Percentiles rank a stretch among this genome's conserved stretches.
phyloP scores from a whole-genome alignment of 1,140 invertebrate genomes.

The Grapholita molesta region DNA sequence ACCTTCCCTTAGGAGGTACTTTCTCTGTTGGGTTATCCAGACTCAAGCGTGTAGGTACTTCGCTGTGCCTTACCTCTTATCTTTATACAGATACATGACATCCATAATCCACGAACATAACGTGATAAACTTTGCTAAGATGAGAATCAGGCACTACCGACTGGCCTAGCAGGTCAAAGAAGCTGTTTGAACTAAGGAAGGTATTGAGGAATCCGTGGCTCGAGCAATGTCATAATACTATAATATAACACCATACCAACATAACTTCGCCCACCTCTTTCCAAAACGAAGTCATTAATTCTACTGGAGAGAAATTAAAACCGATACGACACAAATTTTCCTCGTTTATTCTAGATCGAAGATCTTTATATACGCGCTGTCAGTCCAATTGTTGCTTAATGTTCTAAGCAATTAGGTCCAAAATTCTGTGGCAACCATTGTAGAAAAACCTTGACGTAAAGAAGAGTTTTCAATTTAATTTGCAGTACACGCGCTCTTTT shows the following conservation, averaged over 20 bases:
- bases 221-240: not conserved
- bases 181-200: not conserved
- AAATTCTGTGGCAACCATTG: constrained; percentile 24
- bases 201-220: constrained; percentile 41
- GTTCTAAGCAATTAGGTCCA: not conserved
- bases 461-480: constrained; percentile 71
- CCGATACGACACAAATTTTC: constrained; percentile 73
- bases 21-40: too few relatives aligned
- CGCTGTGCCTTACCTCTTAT: too few relatives aligned
- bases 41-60: too few relatives aligned
- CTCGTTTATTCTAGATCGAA: constrained; percentile 26
- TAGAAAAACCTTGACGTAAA: constrained; percentile 28
- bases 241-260: not conserved
- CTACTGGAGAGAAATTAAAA: constrained; percentile 68
- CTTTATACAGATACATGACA: too few relatives aligned
- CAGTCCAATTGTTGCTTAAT: constrained; percentile 25
- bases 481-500: constrained; percentile 64
- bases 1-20: too few relatives aligned
- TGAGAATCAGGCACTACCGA: too few relatives aligned
- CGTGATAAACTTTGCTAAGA: too few relatives aligned
- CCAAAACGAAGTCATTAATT: constrained; percentile 70
- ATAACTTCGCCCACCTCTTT: constrained; percentile 7
- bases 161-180: too few relatives aligned
- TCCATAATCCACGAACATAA: too few relatives aligned
- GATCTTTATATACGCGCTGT: constrained; percentile 16